phyloP scores from a whole-genome alignment of 1,140 invertebrate genomes.

The Paralvinella palmiformis region DNA sequence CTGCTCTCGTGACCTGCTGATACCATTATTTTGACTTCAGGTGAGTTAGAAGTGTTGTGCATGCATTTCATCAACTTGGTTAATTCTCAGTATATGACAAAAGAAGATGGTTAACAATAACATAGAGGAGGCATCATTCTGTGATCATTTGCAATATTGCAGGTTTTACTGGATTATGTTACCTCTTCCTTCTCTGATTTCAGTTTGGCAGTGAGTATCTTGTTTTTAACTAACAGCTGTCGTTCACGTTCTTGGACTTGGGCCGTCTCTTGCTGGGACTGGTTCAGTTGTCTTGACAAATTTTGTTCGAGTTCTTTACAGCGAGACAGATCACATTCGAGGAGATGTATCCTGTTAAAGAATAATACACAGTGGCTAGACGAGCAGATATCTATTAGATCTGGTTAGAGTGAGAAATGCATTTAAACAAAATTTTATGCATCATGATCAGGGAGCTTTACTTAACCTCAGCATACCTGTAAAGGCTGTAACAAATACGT shows the following conservation, averaged over 20 bases:
- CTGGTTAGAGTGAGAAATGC: background rate
- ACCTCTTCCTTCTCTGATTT: slow-evolving; percentile 46
- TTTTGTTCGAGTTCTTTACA: no score
- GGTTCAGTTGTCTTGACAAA: slow-evolving; percentile 25
- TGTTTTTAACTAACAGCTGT: slow-evolving; percentile 34
- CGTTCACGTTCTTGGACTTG: slow-evolving; percentile 35
- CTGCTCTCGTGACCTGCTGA: no score
- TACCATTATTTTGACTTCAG: no score
- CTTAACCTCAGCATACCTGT: no score
- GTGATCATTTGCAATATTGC: no score
- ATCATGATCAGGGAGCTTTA: background rate
- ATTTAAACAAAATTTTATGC: background rate
- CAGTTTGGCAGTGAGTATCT: slow-evolving; percentile 27
- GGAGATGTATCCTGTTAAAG: slow-evolving; percentile 34
- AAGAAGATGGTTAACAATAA: no score
- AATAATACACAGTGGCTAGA: background rate
- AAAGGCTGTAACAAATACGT: no score
- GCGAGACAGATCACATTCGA: slow-evolving; percentile 32
- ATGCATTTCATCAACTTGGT: no score
- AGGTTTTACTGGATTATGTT: slow-evolving; percentile 1
- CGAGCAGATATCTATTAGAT: background rate
- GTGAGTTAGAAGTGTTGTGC: no score
- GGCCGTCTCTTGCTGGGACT: slow-evolving; percentile 27
- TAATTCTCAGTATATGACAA: no score
- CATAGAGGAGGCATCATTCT: no score